A percentile compares a stretch with the other conserved stretches of the same genome.
These are phyloP conservation scores for Dryococelus australis DNA, from an alignment of 2,888 invertebrate species.

Conservation along the genomic window DNA sequence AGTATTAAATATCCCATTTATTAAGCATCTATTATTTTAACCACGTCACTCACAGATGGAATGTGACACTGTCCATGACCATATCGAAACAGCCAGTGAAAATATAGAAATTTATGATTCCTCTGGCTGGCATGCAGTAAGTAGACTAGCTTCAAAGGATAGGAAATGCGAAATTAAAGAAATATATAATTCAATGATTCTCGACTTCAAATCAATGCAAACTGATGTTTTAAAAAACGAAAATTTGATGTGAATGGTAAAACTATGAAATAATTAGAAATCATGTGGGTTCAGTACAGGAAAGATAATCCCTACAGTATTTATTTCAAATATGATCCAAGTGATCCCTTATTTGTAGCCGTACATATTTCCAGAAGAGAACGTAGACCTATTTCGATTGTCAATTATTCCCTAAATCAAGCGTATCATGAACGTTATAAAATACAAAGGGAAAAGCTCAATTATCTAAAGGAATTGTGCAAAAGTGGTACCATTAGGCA, in stretches of 20 bases:
- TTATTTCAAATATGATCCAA: constrained; percentile 21
- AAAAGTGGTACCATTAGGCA: not conserved
- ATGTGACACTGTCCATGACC: not conserved
- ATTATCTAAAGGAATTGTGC: too few species aligned
- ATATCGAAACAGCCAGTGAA: constrained; percentile 13
- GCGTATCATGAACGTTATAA: constrained; percentile 18
- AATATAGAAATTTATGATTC: constrained; percentile 6
- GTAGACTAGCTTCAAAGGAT: constrained; percentile 13
- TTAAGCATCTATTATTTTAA: not conserved
- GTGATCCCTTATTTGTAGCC: not conserved
- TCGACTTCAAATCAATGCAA: not conserved
- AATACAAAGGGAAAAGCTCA: not conserved
- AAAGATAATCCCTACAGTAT: not conserved
- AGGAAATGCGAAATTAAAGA: not conserved
- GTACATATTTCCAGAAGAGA: constrained; percentile 4
- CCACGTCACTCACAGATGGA: not conserved
- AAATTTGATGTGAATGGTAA: not conserved
- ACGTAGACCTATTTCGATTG: not conserved
- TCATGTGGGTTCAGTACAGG: not conserved
- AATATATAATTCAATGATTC: not conserved
- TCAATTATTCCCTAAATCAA: not conserved
- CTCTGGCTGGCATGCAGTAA: constrained; percentile 19
- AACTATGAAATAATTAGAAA: not conserved
- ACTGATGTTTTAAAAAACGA: not conserved
- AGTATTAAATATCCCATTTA: not conserved